Base-by-base conservation (phyloP, 2,797 vertebrate species). In the Falco concolor region DNA sequence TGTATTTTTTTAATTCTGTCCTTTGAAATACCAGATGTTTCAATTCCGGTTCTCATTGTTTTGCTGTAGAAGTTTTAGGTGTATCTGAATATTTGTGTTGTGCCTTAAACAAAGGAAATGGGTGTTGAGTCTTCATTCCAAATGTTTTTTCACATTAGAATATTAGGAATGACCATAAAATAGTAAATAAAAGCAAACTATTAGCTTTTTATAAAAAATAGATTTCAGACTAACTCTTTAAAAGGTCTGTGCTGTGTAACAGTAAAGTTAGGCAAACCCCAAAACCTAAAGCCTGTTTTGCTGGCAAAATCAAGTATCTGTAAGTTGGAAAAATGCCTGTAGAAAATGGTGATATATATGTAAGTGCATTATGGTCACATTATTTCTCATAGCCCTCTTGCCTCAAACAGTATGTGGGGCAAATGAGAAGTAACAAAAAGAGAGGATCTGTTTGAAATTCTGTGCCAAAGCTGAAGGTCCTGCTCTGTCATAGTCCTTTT, bases 1-100 rank as follows among this genome's bases (percentile, higher is more conserved):
- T 65, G 8, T 27, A 20, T 34, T 38, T 61, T 45, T 69, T 83
- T 27, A 60, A 56, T 9, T 60, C 15, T 32, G 6, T 83, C 34
- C 38, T 92, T 95, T 93, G 85, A 96, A 94, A 93, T 87, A 50
- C 40, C 90, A 84, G 68, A 28, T 87, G 67, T 76, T 91, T 93
- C 52, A 63, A 69, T 52, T 67, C 67, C 2, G 3, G 34, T 72
- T 85, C 68, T 87, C 5, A 21, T 53, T 89, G 22, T 59, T 87
- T 53, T 75, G 57, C 30, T 59, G 9, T 42, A 79, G 54, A 72
- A 86, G 44, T 50, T 44, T 84, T 93, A 9, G 72, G 40, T 81
- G 10, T 81, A 63, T 79, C 24, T 69, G 69, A 87, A 28, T 36
- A 59, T 81, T 70, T 81, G 10, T 88, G 49, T 57, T 82, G 20